Conservation (phyloP, 2,113 vertebrate genomes). For the Centropus unirufus region DNA sequence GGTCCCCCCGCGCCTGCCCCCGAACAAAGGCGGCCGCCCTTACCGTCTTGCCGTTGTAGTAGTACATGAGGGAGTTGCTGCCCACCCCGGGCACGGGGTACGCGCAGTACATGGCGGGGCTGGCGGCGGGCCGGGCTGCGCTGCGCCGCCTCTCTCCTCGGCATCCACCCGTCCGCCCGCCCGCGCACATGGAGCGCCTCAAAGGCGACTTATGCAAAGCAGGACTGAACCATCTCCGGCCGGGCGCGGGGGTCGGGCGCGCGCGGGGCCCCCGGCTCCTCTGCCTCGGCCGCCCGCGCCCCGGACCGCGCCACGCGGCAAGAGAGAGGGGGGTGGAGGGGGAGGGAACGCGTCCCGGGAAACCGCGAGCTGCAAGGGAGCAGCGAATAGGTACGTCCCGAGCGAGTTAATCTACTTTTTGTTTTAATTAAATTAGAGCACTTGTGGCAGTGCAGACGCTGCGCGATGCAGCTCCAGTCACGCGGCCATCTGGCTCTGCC, state of each 20-base stretch:
- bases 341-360: background rate
- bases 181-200: constrained; percentile 91
- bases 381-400: constrained; percentile 50
- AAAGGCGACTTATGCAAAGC: constrained; percentile 95
- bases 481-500: constrained; percentile 74
- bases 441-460: constrained; percentile 60
- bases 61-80: constrained; percentile 97
- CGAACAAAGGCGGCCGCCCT: constrained; percentile 78
- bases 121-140: constrained; percentile 70
- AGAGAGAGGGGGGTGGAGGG: background rate
- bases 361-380: background rate
- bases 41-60: constrained; percentile 98
- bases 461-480: constrained; percentile 50
- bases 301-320: background rate
- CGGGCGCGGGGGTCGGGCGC: constrained; percentile 29
- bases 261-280: background rate
- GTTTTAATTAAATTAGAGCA: constrained; percentile 74
- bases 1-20: background rate
- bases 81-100: constrained; percentile 96
- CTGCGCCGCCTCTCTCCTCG: constrained; percentile 78
- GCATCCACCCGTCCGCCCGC: constrained; percentile 84
- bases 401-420: constrained; percentile 65
- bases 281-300: background rate
- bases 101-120: constrained; percentile 92
- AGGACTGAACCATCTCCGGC: constrained; percentile 85